phyloP scores from a whole-genome alignment of 2,888 invertebrate species.

The Dichetophora obliterata region DNA sequence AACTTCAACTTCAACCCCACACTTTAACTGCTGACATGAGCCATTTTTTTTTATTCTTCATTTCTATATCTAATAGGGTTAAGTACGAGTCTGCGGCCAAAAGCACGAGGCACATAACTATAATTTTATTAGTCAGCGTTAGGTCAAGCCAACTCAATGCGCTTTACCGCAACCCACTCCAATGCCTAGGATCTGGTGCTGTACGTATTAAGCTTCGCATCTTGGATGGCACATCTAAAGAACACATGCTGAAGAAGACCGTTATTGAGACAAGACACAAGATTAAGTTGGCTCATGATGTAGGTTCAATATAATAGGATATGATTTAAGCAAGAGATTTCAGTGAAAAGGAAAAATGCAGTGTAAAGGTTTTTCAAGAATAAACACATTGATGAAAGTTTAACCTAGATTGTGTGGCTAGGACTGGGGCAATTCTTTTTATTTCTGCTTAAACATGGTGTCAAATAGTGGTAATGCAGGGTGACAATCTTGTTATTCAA shows the following conservation, averaged over 20 bases:
- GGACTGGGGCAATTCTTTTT: too few species aligned
- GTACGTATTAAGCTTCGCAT: neutral
- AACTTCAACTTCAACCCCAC: neutral
- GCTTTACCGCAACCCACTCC: neutral
- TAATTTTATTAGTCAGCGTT: neutral
- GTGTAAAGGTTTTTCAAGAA: neutral
- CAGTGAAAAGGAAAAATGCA: neutral
- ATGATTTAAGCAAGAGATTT: neutral
- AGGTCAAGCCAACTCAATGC: neutral
- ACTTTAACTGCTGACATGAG: constrained; percentile 14
- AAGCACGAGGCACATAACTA: neutral
- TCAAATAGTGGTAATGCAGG: too few species aligned
- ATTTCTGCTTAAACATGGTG: too few species aligned
- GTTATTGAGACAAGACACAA: constrained; percentile 9
- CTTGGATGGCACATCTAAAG: neutral
- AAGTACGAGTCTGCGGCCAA: neutral
- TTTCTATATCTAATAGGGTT: neutral
- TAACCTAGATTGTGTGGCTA: neutral
- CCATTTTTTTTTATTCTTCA: neutral
- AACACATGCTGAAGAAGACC: constrained; percentile 11
- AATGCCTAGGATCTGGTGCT: neutral
- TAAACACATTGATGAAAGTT: neutral
- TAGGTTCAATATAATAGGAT: constrained; percentile 11
- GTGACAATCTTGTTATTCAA: too few species aligned
- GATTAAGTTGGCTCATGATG: constrained; percentile 26